These are phyloP conservation scores for Acrocera orbiculus DNA, from an alignment of 2,888 invertebrate species.

Conservation along the genomic window DNA sequence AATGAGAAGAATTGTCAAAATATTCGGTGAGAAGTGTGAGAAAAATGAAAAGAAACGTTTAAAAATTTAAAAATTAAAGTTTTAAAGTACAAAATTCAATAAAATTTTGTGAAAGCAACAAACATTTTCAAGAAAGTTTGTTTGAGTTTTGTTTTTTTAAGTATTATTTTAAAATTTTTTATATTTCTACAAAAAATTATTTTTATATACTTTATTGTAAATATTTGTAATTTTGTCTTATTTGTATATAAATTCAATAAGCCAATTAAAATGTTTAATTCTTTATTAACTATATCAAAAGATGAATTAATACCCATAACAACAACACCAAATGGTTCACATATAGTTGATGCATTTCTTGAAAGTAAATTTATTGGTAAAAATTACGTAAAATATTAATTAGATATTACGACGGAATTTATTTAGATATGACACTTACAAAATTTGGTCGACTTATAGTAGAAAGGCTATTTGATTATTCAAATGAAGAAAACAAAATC, in stretches of 20 bases:
- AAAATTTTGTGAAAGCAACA: no score
- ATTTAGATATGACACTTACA: constrained; percentile 40
- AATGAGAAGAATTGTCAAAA: no score
- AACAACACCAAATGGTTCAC: constrained; percentile 61
- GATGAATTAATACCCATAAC: constrained; percentile 43
- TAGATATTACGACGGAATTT: constrained; percentile 37
- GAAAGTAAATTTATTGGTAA: constrained; percentile 54
- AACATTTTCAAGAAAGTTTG: no score
- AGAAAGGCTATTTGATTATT: constrained; percentile 50
- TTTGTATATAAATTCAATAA: constrained; percentile 40
- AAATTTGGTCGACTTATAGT: constrained; percentile 60
- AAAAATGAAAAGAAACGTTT: no score
- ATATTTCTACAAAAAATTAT: no score
- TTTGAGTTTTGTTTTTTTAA: no score
- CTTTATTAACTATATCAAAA: constrained; percentile 41
- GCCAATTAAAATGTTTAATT: constrained; percentile 44
- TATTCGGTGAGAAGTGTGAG: no score
- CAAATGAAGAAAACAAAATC: constrained; percentile 39
- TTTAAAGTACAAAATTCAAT: no score
- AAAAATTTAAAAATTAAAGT: no score
- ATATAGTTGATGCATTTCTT: constrained; percentile 59
- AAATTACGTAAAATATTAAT: constrained; percentile 62
- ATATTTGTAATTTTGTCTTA: no score
- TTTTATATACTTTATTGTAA: no score
- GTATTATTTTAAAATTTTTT: no score